Evolutionary conservation across 2,888 invertebrate genomes (phyloP).

Genomic region (Selenia dentaria): DNA sequence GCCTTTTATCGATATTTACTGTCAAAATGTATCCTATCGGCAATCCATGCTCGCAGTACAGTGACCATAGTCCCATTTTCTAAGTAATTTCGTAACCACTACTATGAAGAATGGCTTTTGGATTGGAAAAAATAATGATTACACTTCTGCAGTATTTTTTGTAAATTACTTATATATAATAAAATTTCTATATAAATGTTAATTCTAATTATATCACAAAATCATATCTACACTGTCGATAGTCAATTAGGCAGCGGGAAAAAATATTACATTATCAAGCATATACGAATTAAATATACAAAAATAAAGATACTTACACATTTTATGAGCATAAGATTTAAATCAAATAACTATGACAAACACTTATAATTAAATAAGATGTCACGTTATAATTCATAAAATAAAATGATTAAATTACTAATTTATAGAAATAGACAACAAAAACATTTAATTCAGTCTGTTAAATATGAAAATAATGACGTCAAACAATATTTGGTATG

Average conservation of each 20-base stretch:
- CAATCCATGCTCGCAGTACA: too few relatives aligned
- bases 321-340: slow-evolving; percentile 1
- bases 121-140: slow-evolving; percentile 1
- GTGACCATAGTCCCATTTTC: too few relatives aligned
- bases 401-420: slow-evolving; percentile 15
- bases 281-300: slow-evolving; percentile 4
- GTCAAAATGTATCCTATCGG: too few relatives aligned
- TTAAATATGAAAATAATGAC: slow-evolving; percentile 29
- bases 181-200: slow-evolving; percentile 24
- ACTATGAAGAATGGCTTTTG: too few relatives aligned
- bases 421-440: slow-evolving; percentile 25
- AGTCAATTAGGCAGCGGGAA: slow-evolving; percentile 22
- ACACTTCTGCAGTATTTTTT: slow-evolving; percentile 32
- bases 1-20: too few relatives aligned
- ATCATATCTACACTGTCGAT: slow-evolving; percentile 28
- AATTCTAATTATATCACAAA: slow-evolving; percentile 35
- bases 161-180: slow-evolving; percentile 26
- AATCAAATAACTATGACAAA: slow-evolving; percentile 2
- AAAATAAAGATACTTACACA: background rate
- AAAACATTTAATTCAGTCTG: slow-evolving; percentile 32
- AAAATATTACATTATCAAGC: slow-evolving; percentile 11
- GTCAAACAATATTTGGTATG: slow-evolving; percentile 34
- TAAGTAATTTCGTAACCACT: too few relatives aligned
- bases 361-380: slow-evolving; percentile 20
- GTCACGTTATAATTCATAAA: slow-evolving; percentile 8